phyloP scores from a whole-genome alignment of 2,797 vertebrate species.

The Myiotriccus ornatus region DNA sequence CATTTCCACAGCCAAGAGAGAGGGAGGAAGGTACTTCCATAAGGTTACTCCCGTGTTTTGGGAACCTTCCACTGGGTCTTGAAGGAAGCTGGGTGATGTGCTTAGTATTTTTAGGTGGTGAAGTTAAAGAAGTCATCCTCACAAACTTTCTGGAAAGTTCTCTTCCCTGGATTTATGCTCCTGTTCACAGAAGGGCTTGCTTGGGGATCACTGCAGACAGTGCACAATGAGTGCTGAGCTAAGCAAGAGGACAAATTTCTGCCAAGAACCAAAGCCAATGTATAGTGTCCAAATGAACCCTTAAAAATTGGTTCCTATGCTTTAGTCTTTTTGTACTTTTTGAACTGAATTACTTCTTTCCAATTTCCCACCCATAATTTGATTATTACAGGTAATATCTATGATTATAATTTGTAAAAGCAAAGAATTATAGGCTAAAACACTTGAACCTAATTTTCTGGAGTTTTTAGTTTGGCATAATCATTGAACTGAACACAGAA shows the following conservation, averaged over 20 bases:
- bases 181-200: neutral
- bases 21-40: neutral
- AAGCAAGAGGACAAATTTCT: neutral
- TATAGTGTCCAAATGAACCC: neutral
- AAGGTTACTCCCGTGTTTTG: neutral
- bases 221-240: accelerated
- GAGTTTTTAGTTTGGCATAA: neutral
- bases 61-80: neutral
- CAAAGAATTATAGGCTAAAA: neutral
- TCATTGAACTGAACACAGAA: neutral
- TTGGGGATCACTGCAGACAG: neutral
- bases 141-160: neutral
- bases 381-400: neutral
- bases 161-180: neutral
- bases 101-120: neutral
- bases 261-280: neutral
- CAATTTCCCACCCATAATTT: neutral
- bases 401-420: neutral
- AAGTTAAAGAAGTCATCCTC: neutral
- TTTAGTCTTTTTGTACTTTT: neutral
- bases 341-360: neutral
- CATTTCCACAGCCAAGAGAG: neutral
- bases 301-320: neutral
- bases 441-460: neutral
- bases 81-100: neutral